phyloP scores from a whole-genome alignment of 2,888 invertebrate species.

The Tyria jacobaeae region DNA sequence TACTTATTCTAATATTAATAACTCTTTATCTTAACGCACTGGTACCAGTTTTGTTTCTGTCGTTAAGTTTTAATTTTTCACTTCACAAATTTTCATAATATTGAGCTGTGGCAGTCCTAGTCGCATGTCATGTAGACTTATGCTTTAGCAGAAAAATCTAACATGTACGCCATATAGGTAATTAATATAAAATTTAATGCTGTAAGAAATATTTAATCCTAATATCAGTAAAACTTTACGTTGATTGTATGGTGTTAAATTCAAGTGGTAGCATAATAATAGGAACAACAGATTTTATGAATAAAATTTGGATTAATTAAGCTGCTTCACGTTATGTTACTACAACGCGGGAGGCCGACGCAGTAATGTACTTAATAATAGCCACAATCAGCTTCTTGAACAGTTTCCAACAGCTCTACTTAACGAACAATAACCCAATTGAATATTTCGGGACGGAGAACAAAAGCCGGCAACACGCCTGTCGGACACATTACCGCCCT shows the following conservation, averaged over 20 bases:
- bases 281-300: conserved; percentile 23
- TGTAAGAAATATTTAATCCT: no score
- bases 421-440: conserved; percentile 74
- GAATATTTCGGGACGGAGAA: conserved; percentile 76
- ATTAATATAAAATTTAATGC: no score
- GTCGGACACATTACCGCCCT: conserved; percentile 84
- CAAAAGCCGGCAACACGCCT: conserved; percentile 83
- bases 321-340: conserved; percentile 17
- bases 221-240: no score
- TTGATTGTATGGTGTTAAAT: no score
- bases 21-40: no score
- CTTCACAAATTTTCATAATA: no score
- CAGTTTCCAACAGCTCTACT: conserved; percentile 48
- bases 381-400: conserved; percentile 43
- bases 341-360: conserved; percentile 18
- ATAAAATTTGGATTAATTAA: conserved; percentile 3
- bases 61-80: no score
- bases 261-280: neutral
- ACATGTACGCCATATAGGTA: no score
- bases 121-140: no score
- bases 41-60: no score
- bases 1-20: neutral
- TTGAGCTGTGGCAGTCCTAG: no score
- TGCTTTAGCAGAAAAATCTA: no score
- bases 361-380: conserved; percentile 44